phyloP scores from a whole-genome alignment of 1,140 invertebrate species.

The Tyrophagus putrescentiae region DNA sequence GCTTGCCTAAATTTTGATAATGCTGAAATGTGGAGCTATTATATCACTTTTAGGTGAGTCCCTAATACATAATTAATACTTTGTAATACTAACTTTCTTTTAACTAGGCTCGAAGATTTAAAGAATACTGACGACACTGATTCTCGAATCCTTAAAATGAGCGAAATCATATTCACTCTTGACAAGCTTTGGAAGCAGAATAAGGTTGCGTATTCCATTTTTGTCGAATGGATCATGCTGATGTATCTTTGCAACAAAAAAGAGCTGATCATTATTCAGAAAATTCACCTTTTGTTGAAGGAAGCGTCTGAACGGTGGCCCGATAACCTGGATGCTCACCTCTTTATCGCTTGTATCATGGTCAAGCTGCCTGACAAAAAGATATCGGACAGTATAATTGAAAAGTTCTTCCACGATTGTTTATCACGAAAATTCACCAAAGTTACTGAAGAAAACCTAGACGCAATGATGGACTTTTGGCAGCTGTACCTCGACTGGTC shows the following conservation, averaged over 20 bases:
- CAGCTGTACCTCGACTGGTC: conserved; percentile 19
- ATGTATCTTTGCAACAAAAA: conserved; percentile 16
- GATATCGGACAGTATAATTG: not conserved
- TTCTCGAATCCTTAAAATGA: not conserved
- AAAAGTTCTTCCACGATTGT: conserved; percentile 8
- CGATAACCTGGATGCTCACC: not conserved
- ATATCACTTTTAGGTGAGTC: conserved; percentile 39
- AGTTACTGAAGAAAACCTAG: not conserved
- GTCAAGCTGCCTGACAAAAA: not conserved
- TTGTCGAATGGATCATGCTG: conserved; percentile 11
- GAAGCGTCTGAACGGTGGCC: conserved; percentile 5
- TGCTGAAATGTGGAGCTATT: conserved; percentile 41
- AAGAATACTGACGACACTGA: not conserved
- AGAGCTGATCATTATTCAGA: conserved; percentile 15
- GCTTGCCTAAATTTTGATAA: conserved; percentile 40
- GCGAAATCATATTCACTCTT: conserved; percentile 18
- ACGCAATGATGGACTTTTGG: conserved; percentile 17
- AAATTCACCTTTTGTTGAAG: not conserved
- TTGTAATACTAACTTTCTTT: not conserved
- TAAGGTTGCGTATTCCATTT: not conserved
- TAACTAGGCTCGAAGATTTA: conserved; percentile 9
- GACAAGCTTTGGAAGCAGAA: conserved; percentile 18
- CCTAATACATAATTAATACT: no score
- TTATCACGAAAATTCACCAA: not conserved
- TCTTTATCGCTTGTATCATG: conserved; percentile 9